These are phyloP conservation scores for Drosophila albomicans DNA, from an alignment of 1,140 invertebrate species.

Conservation along the genomic window DNA sequence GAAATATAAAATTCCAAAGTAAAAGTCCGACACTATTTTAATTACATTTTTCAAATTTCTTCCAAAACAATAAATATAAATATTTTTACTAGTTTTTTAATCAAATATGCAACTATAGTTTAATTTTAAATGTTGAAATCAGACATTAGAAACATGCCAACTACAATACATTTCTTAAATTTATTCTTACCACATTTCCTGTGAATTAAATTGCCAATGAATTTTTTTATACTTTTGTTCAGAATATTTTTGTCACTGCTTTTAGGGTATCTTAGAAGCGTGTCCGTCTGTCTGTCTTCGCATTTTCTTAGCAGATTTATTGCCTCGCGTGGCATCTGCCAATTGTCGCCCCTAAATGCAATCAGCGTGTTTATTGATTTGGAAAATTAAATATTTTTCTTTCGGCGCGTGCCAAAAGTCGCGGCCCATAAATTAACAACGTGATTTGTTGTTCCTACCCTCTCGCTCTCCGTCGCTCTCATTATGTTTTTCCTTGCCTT, in stretches of 20 bases:
- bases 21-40: too few relatives aligned
- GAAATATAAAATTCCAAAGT: too few relatives aligned
- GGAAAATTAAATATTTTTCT: constrained; percentile 83
- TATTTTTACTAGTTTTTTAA: too few relatives aligned
- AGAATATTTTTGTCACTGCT: neutral
- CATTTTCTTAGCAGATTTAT: constrained; percentile 63
- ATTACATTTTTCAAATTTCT: too few relatives aligned
- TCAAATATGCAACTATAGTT: too few relatives aligned
- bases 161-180: too few relatives aligned
- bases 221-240: too few relatives aligned
- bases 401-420: constrained; percentile 59
- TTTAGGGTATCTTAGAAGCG: constrained; percentile 5
- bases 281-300: neutral
- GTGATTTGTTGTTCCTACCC: constrained; percentile 47
- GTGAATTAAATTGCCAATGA: neutral
- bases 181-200: too few relatives aligned
- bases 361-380: constrained; percentile 82
- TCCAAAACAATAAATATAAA: too few relatives aligned
- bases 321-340: constrained; percentile 61
- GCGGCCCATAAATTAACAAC: constrained; percentile 66
- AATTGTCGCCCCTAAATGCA: constrained; percentile 74
- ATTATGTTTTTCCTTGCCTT: constrained; percentile 15
- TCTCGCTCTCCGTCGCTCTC: neutral
- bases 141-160: too few relatives aligned
- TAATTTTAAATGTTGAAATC: too few relatives aligned